A percentile compares a stretch with the other conserved stretches of the same genome.
Evolutionary conservation across 2,113 vertebrate species (phyloP).

Genomic region (Catharus fuscescens): DNA sequence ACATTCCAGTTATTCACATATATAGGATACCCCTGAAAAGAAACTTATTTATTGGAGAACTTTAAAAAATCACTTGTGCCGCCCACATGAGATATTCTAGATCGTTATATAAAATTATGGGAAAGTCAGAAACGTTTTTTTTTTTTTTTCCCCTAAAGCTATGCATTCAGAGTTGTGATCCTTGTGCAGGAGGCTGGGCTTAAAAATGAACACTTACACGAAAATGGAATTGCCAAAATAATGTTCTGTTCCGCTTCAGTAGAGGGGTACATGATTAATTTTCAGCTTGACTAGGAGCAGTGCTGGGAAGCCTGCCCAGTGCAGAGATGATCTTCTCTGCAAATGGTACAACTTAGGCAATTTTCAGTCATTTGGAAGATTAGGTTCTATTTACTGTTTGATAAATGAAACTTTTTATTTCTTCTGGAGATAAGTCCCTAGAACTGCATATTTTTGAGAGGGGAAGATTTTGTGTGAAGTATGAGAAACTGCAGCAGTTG

Average conservation of each 20-base stretch:
- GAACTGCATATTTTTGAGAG: neutral
- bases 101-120: neutral
- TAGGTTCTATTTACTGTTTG: neutral
- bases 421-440: neutral
- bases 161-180: neutral
- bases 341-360: neutral
- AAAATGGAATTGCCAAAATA: neutral
- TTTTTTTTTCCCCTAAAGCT: neutral
- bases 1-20: fast-evolving
- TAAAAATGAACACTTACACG: neutral
- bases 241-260: neutral
- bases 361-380: neutral
- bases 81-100: neutral
- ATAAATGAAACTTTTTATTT: neutral
- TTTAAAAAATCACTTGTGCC: neutral
- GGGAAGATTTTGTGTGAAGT: neutral
- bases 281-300: neutral
- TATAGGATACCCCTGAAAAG: neutral
- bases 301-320: neutral
- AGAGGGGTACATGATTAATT: neutral
- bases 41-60: neutral
- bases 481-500: neutral
- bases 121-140: neutral
- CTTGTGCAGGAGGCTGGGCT: neutral
- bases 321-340: neutral